Base-by-base conservation (phyloP, 2,797 vertebrate genomes). In the Lutjanus argentimaculatus region DNA sequence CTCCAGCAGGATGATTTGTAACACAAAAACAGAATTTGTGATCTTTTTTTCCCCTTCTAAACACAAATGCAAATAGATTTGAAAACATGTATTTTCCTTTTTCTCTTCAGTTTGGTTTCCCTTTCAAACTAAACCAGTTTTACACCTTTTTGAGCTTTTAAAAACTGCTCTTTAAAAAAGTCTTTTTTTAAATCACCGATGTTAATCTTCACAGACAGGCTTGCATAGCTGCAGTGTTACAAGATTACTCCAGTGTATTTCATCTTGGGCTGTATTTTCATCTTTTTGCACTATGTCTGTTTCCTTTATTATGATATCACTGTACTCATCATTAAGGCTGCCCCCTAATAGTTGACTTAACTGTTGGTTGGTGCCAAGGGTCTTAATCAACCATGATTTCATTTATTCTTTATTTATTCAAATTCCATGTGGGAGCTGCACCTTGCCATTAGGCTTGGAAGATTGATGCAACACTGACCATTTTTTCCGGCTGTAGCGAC, bases 21-120 rank as follows among this genome's bases (percentile, higher is more conserved):
- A 63, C 57, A 46, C 21, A 55, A 40, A 68, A 58, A 25, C 17
- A 53, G 49, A 56, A 57, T 45, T 17, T 42, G 7, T 1, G 19
- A 19, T 51, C n/a, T n/a, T n/a, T 49, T 2, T 25, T 16, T 13
- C 30, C 17, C 43, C 43, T 16, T 25, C 25, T 12, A 64, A 17
- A 53, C 55, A 62, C 48, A 53, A 19, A 61, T 55, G 42, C 42
- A 57, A 64, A 56, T 42, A 21, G 12, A 51, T 67, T 49, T n/a
- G 2, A 53, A 79, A 65, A 53, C 1, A 12, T 49, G n/a, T 22
- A 6, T 57, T 42, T 43, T 49, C 9, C 15, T 45, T 46, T 66
- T 45, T 36, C 30, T 36, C 30, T 36, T 4, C 30, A 36, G 30
- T 36, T 36, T 22, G 40, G 22, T 53, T 63, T 78, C 48, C 21